A percentile compares a stretch with the other conserved stretches of the same genome.
Conservation (phyloP, 1,140 invertebrate genomes). For the Araneus ventricosus region DNA sequence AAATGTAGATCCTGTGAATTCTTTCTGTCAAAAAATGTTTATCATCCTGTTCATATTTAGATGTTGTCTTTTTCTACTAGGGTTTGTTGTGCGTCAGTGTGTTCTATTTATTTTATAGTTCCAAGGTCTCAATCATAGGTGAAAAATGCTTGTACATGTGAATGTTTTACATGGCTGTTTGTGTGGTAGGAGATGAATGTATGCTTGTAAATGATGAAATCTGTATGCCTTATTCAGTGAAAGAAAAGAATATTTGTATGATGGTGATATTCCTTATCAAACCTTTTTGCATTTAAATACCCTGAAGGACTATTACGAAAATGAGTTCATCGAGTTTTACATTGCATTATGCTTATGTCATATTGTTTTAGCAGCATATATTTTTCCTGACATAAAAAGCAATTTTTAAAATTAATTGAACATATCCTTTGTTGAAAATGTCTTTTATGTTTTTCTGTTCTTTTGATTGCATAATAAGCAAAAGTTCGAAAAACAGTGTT, state of each 20-base stretch:
- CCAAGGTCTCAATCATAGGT: neutral
- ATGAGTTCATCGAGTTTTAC: neutral
- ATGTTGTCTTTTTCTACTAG: conserved; percentile 20
- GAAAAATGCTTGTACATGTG: neutral
- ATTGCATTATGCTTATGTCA: neutral
- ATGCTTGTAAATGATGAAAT: neutral
- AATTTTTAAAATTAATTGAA: neutral
- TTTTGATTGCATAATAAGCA: neutral
- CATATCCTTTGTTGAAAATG: neutral
- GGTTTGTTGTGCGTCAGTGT: neutral
- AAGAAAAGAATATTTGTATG: neutral
- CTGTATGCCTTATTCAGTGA: neutral
- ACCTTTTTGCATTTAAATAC: neutral
- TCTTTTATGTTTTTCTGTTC: neutral
- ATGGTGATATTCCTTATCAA: neutral
- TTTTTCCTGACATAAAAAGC: neutral
- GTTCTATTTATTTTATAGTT: conserved; percentile 27
- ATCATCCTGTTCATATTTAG: neutral
- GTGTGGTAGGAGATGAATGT: neutral
- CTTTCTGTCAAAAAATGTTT: conserved; percentile 13
- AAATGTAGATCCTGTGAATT: neutral
- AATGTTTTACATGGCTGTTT: neutral
- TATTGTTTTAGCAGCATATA: neutral
- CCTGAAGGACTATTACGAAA: neutral
- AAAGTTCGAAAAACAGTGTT: neutral